A percentile compares a stretch with the other conserved stretches of the same genome.
Evolutionary conservation across 2,113 vertebrate species (phyloP).

Genomic region (Osmerus mordax): DNA sequence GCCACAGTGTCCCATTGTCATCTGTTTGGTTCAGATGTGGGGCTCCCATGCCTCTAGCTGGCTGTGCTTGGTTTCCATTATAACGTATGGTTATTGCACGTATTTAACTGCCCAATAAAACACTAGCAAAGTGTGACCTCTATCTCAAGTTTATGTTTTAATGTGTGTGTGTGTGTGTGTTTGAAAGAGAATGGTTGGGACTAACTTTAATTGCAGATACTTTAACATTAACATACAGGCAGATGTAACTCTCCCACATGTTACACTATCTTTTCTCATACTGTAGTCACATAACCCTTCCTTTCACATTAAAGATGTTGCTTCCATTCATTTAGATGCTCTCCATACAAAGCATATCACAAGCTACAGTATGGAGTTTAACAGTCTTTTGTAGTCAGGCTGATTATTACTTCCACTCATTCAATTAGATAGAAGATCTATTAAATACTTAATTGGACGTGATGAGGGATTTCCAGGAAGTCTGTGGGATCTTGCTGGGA

Average conservation of each 20-base stretch:
- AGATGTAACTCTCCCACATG: constrained; percentile 41
- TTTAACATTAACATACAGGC: background rate
- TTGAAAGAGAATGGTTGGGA: background rate
- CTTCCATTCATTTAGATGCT: no score
- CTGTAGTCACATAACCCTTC: background rate
- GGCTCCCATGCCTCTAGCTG: constrained; percentile 32
- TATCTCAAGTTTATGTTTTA: constrained; percentile 29
- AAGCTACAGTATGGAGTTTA: no score
- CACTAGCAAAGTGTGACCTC: constrained; percentile 70
- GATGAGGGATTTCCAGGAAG: no score
- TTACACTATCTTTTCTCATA: background rate
- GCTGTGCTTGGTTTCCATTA: constrained; percentile 29
- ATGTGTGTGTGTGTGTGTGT: background rate
- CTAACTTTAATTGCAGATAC: background rate
- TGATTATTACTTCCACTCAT: no score
- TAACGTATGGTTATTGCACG: constrained; percentile 77
- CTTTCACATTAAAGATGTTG: no score
- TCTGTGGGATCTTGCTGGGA: background rate
- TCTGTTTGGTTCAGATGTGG: constrained; percentile 9
- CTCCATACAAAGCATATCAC: no score
- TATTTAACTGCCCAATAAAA: constrained; percentile 79
- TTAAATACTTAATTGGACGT: background rate
- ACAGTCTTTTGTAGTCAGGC: no score
- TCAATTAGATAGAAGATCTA: no score
- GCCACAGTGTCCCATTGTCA: no score